phyloP scores from a whole-genome alignment of 2,113 vertebrate genomes.

The Trichechus manatus region DNA sequence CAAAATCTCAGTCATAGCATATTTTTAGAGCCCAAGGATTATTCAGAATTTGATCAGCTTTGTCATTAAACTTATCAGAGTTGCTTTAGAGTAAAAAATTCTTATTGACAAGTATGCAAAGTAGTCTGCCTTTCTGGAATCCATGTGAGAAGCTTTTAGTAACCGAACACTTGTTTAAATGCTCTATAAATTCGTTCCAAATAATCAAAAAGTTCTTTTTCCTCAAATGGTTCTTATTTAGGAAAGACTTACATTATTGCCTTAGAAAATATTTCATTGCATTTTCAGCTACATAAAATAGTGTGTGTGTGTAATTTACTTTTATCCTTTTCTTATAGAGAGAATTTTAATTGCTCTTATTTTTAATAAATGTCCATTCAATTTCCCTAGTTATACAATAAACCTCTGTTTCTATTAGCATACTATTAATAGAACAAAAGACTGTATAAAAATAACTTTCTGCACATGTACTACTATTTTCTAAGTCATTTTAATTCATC shows the following conservation, averaged over 20 bases:
- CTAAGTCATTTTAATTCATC: slow-evolving; percentile 55
- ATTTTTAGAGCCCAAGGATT: slow-evolving; percentile 75
- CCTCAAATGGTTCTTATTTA: slow-evolving; percentile 46
- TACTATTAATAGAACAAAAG: neutral
- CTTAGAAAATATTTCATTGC: slow-evolving; percentile 48
- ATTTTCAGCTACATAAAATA: neutral
- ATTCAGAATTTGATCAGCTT: slow-evolving; percentile 70
- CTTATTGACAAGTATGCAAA: slow-evolving; percentile 69
- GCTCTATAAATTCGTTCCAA: slow-evolving; percentile 66
- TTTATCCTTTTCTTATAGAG: slow-evolving; percentile 34
- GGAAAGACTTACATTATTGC: neutral
- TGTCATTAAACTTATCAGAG: slow-evolving; percentile 63
- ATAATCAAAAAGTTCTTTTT: slow-evolving; percentile 46
- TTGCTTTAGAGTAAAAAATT: slow-evolving; percentile 54
- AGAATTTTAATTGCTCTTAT: slow-evolving; percentile 41
- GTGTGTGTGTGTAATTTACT: neutral
- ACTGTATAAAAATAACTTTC: neutral
- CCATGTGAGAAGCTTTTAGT: slow-evolving; percentile 53
- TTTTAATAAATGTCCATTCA: slow-evolving; percentile 41
- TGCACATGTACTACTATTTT: slow-evolving; percentile 46
- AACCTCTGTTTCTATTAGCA: neutral
- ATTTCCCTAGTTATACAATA: neutral
- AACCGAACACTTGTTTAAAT: slow-evolving; percentile 70
- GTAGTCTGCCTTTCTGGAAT: slow-evolving; percentile 41
- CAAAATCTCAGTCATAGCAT: slow-evolving; percentile 42